phyloP scores from a whole-genome alignment of 2,113 vertebrate species.

The Dasyornis broadbenti region DNA sequence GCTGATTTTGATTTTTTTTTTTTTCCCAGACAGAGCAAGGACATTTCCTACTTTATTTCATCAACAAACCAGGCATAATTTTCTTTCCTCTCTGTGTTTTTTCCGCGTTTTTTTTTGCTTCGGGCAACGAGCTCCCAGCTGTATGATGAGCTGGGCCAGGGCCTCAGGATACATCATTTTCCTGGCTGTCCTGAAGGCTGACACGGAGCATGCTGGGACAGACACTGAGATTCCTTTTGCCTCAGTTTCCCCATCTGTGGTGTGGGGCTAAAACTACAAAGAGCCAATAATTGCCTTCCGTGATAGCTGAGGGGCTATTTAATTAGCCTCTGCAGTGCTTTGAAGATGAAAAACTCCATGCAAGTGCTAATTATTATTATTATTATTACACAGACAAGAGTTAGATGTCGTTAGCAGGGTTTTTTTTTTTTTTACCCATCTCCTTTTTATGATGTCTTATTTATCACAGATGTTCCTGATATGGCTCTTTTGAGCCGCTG shows the following conservation, averaged over 20 bases:
- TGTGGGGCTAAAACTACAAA: conserved; percentile 37
- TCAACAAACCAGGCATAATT: background rate
- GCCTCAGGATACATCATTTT: background rate
- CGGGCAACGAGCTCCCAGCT: background rate
- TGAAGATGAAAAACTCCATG: conserved; percentile 59
- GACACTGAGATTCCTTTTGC: background rate
- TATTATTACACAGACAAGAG: conserved; percentile 49
- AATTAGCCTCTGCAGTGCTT: conserved; percentile 59
- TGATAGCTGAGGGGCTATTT: conserved; percentile 30
- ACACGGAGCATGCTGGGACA: background rate
- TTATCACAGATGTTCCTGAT: conserved; percentile 41
- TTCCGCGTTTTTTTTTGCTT: background rate
- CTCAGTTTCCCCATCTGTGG: conserved; percentile 35
- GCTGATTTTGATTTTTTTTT: background rate
- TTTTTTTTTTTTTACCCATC: background rate
- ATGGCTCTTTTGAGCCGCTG: background rate
- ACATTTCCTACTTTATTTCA: background rate
- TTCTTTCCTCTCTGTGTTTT: background rate
- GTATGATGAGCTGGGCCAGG: background rate
- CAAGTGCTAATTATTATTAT: conserved; percentile 68
- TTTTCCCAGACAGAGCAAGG: background rate
- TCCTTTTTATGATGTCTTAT: conserved; percentile 44
- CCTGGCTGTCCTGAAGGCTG: background rate
- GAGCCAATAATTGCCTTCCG: conserved; percentile 30
- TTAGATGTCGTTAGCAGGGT: background rate